Base-by-base conservation (phyloP, 2,113 vertebrate genomes). In the Paramisgurnus dabryanus region DNA sequence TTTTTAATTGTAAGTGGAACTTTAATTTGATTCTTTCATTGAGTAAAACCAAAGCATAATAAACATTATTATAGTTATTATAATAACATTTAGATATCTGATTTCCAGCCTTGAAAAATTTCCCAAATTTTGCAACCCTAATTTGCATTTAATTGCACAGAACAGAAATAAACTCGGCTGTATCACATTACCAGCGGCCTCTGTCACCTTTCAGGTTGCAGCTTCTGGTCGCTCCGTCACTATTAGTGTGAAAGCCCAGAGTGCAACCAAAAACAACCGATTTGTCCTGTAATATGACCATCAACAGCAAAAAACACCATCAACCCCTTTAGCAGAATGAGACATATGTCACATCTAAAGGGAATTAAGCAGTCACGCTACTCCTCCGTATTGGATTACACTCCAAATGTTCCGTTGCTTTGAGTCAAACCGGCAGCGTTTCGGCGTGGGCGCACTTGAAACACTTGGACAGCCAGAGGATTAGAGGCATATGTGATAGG, bases 401-500 rank as follows among this genome's bases (percentile, higher is more conserved):
- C 49, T 17, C 27, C 27, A 34, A 34, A 34, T 34, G 27, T 39
- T 40, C 27, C 1, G 2, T 50, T 1, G 13, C 34, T 66, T 66
- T 67, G 47, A 77, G 45, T 77, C 72, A 45, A 13, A 61, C 57
- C 41, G 15, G 6, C 70, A 47, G 57, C 55, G 61, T 61, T 47
- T 40, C 40, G 18, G 53, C 11, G 47, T 50, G 34, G 61, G 75
- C 63, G 10, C 45, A 55, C 4, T 49, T 76, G 60, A 41, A 76
- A 49, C 73, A 76, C 13, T n/a, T 22, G 0, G 27, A 66, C 9
- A 40, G 63, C 17, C 34, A 17, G 63, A 27, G 63, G 75, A 77
- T 80, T 71, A 71, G 34, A 71, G 45, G 45, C 49, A 77, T 66
- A 47, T 67, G 75, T 41, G 45, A 66, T 47, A 53, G 17, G 22